Evolutionary conservation across 2,797 vertebrate species (phyloP).

Genomic region (Menidia menidia): DNA sequence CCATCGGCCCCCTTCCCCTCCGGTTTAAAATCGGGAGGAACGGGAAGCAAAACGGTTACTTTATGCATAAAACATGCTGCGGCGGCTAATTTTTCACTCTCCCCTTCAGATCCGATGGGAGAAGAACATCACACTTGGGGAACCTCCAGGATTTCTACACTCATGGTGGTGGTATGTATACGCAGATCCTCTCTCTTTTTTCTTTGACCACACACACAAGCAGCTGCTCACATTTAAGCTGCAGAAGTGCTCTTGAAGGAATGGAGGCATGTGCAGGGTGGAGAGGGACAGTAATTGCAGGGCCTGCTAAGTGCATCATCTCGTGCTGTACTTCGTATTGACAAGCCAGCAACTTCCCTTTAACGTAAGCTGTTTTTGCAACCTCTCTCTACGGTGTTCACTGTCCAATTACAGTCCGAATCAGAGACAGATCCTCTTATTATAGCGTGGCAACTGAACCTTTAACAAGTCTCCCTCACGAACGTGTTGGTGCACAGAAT

Average conservation of each 20-base stretch:
- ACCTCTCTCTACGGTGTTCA: conserved; percentile 18
- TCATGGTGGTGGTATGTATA: conserved; percentile 95
- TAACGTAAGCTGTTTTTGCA: conserved; percentile 43
- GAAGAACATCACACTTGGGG: conserved; percentile 94
- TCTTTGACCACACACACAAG: conserved; percentile 28
- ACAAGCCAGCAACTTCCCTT: conserved; percentile 54
- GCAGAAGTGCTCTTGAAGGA: conserved; percentile 50
- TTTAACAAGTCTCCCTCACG: not conserved
- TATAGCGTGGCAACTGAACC: not conserved
- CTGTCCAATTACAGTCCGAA: conserved; percentile 42
- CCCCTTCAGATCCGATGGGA: conserved; percentile 92
- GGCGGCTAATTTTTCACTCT: conserved; percentile 57
- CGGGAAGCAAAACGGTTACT: conserved; percentile 64
- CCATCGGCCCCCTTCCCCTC: no score
- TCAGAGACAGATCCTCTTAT: conserved; percentile 12
- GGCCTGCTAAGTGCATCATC: conserved; percentile 69
- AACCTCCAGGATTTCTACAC: conserved; percentile 94
- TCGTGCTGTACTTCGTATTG: conserved; percentile 53
- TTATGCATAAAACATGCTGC: conserved; percentile 75
- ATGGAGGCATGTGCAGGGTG: conserved; percentile 59
- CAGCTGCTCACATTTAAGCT: conserved; percentile 39
- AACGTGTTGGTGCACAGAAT: not conserved
- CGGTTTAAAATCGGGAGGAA: conserved; percentile 56
- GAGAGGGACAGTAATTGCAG: conserved; percentile 72
- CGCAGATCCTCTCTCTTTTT: conserved; percentile 10